Conservation (phyloP, 2,888 invertebrate genomes). For the Neuroscelio doddi region DNA sequence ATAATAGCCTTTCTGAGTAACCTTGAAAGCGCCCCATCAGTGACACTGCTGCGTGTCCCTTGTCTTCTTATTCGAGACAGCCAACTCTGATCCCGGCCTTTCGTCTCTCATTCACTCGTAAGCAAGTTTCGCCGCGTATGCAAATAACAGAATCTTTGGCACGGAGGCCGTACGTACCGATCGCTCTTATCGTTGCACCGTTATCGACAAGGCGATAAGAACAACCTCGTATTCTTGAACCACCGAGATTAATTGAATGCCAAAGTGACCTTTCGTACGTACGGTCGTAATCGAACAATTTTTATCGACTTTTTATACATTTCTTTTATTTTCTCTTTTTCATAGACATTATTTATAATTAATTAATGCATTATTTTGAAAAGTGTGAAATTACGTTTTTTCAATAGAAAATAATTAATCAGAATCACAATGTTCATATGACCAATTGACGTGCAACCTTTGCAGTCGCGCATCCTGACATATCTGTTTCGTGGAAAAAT, state of each 20-base stretch:
- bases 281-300: conserved; percentile 16
- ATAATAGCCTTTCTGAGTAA: conserved; percentile 16
- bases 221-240: conserved; percentile 40
- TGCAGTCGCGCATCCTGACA: conserved; percentile 4
- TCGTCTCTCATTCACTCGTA: conserved; percentile 52
- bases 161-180: conserved; percentile 56
- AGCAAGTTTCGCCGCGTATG: conserved; percentile 53
- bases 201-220: conserved; percentile 32
- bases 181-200: conserved; percentile 36
- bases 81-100: conserved; percentile 24
- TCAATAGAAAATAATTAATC: no score
- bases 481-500: conserved; percentile 3
- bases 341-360: no score
- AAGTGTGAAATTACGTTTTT: no score
- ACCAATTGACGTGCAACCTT: no score
- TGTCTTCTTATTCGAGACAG: no score
- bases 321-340: no score
- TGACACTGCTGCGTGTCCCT: conserved; percentile 23
- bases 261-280: conserved; percentile 29
- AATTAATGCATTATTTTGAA: no score
- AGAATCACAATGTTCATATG: no score
- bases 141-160: conserved; percentile 54
- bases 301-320: no score
- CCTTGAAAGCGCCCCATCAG: conserved; percentile 28
- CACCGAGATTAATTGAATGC: conserved; percentile 50